Percentiles rank a stretch among this genome's conserved stretches.
phyloP scores from a whole-genome alignment of 2,113 vertebrate genomes.

The Cephalophus harveyi region DNA sequence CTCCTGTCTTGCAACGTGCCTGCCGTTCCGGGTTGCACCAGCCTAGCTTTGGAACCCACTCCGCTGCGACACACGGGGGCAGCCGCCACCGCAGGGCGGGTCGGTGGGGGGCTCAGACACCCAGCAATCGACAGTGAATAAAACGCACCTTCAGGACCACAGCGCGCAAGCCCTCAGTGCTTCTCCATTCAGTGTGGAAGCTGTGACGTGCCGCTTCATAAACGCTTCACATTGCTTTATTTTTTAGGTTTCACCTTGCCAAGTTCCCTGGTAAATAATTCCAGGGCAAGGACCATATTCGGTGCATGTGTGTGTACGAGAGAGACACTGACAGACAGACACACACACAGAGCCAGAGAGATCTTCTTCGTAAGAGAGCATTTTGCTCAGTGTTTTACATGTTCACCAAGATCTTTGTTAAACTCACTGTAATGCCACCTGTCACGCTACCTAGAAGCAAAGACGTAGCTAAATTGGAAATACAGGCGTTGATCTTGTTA shows the following conservation, averaged over 20 bases:
- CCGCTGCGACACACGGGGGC: rapidly evolving
- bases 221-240: neutral
- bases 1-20: neutral
- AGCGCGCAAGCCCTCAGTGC: neutral
- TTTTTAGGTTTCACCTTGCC: constrained; percentile 21
- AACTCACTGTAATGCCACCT: neutral
- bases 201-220: neutral
- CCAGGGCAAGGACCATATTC: neutral
- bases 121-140: neutral
- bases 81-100: neutral
- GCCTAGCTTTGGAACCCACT: neutral
- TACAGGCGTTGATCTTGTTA: constrained; percentile 54
- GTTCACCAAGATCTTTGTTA: neutral
- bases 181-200: neutral
- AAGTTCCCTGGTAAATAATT: neutral
- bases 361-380: neutral
- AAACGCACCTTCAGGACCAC: neutral
- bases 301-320: neutral
- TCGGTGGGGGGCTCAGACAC: neutral
- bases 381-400: neutral
- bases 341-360: neutral
- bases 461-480: constrained; percentile 51
- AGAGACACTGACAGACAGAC: neutral
- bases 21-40: neutral
- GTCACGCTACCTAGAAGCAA: neutral